These are phyloP conservation scores for Datnioides undecimradiatus DNA, from an alignment of 2,113 vertebrate genomes.

Conservation along the genomic window DNA sequence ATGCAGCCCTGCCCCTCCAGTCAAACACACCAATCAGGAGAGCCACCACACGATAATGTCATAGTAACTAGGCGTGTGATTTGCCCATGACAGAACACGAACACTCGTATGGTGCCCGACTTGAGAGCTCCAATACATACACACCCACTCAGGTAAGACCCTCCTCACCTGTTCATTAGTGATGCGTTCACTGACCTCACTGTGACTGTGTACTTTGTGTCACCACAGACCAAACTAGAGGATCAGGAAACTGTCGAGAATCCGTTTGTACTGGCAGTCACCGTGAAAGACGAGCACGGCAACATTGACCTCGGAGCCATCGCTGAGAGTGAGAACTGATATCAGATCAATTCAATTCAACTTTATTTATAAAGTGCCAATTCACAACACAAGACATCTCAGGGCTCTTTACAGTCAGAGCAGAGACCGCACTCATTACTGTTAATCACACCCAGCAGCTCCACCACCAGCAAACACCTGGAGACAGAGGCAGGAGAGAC, in stretches of 20 bases:
- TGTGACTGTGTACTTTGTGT: background rate
- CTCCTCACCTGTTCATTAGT: background rate
- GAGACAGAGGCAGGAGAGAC: no score
- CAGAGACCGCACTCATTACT: no score
- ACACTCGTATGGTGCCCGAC: conserved; percentile 64
- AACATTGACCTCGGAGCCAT: conserved; percentile 73
- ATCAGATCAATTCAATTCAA: conserved; percentile 1
- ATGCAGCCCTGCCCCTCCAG: background rate
- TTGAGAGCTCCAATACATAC: background rate
- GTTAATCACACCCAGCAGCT: no score
- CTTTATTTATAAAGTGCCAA: no score
- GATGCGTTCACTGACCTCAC: conserved; percentile 14
- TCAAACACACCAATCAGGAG: background rate
- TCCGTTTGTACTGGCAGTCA: conserved; percentile 65
- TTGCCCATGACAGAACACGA: conserved; percentile 50
- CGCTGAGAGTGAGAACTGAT: conserved; percentile 64
- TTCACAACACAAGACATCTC: no score
- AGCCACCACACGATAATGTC: background rate
- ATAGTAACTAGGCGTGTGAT: background rate
- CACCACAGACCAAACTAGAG: background rate
- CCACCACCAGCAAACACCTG: no score
- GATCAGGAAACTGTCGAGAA: conserved; percentile 29
- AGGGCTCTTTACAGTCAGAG: no score
- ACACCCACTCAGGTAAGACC: conserved; percentile 36
- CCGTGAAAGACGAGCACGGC: conserved; percentile 70